A percentile compares a stretch with the other conserved stretches of the same genome.
These are phyloP conservation scores for Lacerta agilis DNA, from an alignment of 2,797 vertebrate species.

Conservation along the genomic window DNA sequence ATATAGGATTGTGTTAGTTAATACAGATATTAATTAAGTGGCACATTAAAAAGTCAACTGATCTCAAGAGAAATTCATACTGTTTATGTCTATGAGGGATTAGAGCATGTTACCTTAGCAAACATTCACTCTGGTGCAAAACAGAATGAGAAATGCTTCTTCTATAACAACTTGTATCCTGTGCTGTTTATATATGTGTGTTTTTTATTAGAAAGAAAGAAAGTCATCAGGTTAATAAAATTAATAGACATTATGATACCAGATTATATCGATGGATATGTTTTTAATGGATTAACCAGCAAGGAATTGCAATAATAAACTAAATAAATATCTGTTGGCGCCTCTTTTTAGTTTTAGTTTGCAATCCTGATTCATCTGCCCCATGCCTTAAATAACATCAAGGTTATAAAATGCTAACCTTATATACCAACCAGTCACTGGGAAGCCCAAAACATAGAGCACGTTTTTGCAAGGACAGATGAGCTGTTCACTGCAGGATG, in stretches of 20 bases:
- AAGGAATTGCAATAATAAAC: not conserved
- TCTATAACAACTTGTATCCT: not conserved
- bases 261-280: not conserved
- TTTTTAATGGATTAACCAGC: not conserved
- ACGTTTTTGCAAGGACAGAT: conserved; percentile 3
- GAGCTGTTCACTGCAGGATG: conserved; percentile 59
- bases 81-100: not conserved
- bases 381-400: not conserved
- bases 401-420: not conserved
- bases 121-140: not conserved
- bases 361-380: not conserved
- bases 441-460: conserved; percentile 34
- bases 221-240: not conserved
- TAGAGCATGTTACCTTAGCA: not conserved
- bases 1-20: no score
- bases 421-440: conserved; percentile 7
- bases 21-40: no score
- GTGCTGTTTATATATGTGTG: not conserved
- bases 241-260: not conserved
- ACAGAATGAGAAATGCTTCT: not conserved
- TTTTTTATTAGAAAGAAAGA: not conserved
- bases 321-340: not conserved
- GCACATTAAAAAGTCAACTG: not conserved
- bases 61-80: not conserved
- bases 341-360: not conserved